Conservation (phyloP, 2,888 invertebrate species). For the Junonia oenone region DNA sequence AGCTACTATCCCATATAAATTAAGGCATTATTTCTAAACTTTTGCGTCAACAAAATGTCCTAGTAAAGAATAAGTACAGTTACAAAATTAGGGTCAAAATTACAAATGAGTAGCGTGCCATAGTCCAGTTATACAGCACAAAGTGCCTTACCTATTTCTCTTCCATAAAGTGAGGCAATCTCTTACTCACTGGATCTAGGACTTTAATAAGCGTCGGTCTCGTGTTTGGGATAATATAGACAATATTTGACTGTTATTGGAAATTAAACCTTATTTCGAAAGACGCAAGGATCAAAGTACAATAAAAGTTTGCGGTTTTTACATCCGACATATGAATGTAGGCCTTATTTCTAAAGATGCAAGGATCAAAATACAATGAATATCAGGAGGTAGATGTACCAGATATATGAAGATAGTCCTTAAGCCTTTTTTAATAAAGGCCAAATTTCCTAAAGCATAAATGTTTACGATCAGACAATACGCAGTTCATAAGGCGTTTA, state of each 20-base stretch:
- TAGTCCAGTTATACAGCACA: slow-evolving; percentile 5
- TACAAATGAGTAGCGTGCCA: slow-evolving; percentile 5
- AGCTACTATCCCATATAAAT: background rate
- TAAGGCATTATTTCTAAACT: background rate
- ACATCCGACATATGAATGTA: too few species aligned
- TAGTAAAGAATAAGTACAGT: background rate
- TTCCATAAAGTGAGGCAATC: slow-evolving; percentile 12
- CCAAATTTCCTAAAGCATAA: slow-evolving; percentile 2
- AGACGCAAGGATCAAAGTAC: background rate
- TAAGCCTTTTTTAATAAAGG: background rate
- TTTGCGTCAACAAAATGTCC: background rate
- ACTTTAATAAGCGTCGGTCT: slow-evolving; percentile 8
- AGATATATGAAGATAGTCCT: background rate
- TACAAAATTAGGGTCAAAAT: background rate
- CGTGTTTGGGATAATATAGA: background rate
- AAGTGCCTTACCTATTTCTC: slow-evolving; percentile 20
- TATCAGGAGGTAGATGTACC: background rate
- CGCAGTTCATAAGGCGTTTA: slow-evolving; percentile 7
- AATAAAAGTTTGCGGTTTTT: too few species aligned
- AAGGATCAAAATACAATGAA: background rate
- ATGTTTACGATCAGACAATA: slow-evolving; percentile 4
- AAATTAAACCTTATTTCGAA: background rate
- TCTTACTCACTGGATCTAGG: slow-evolving; percentile 12
- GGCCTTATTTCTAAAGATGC: background rate
- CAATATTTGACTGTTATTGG: background rate